phyloP scores from a whole-genome alignment of 2,888 invertebrate genomes.

The Chesias legatella region DNA sequence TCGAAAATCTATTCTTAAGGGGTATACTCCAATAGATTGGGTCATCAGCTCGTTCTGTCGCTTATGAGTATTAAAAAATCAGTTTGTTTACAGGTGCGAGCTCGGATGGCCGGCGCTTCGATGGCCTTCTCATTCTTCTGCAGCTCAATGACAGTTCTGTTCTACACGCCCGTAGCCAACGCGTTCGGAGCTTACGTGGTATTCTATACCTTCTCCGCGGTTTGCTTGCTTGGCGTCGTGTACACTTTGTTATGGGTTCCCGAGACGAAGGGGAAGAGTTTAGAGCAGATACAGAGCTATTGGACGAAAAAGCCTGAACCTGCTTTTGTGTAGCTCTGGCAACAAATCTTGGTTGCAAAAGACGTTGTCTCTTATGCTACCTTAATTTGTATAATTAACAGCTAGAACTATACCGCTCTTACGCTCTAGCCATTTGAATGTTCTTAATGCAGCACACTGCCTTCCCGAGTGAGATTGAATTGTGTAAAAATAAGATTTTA shows the following conservation, averaged over 20 bases:
- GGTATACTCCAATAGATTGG: no score
- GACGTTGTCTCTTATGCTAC: no score
- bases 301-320: slow-evolving; percentile 53
- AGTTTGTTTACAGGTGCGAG: slow-evolving; percentile 44
- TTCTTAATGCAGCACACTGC: no score
- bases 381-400: no score
- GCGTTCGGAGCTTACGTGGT: slow-evolving; percentile 57
- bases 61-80: no score
- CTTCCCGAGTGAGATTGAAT: neutral
- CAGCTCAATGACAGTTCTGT: slow-evolving; percentile 58
- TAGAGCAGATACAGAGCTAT: slow-evolving; percentile 54
- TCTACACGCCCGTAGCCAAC: slow-evolving; percentile 55
- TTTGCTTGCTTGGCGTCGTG: slow-evolving; percentile 53
- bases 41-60: no score
- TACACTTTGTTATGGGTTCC: slow-evolving; percentile 67
- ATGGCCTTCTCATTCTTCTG: slow-evolving; percentile 66
- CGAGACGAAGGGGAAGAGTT: slow-evolving; percentile 69
- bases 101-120: slow-evolving; percentile 57
- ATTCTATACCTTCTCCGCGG: slow-evolving; percentile 60
- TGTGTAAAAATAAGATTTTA: no score
- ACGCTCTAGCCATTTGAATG: no score
- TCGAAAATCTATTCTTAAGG: no score
- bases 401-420: no score
- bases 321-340: slow-evolving; percentile 47
- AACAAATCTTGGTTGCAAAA: no score